Evolutionary conservation across 2,888 invertebrate genomes (phyloP), one percentile per base, ranked within the genome.

Genomic region (Colostygia pectinataria): DNA sequence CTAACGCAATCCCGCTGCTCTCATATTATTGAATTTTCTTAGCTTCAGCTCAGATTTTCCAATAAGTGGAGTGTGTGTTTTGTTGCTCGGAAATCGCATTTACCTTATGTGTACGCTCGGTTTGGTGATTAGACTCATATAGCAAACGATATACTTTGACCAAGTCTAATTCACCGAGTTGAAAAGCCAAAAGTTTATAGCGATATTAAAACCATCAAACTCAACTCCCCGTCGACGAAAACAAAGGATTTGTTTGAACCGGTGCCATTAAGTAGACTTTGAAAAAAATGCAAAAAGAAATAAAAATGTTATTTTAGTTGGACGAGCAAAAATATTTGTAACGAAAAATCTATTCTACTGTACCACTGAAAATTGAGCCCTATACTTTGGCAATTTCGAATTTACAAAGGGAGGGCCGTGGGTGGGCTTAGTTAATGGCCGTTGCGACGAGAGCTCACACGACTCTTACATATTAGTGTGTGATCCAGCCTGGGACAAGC

Each of bases 21-120:
- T 63, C 60, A 64, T 67, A 66, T 72, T 78, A 78, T 76, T 74
- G 69, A 78, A 78, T 75, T 76, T 77, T 72, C 73, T 72, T 66
- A 69, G 67, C 64, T 62, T 64, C 48, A 60, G 55, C 62, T 64
- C 50, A 51, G 68, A 68, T 77, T 76, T 79, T 77, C 67, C 75
- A 75, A 78, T 74, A 71, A 71, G 68, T 74, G 59, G 65, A 76
- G 68, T 71, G 63, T 66, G 68, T 71, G 63, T 66, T 73, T 71
- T 65, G 71, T 63, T 61, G 61, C 55, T 63, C 53, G 56, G 55
- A 65, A 63, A 53, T 36, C 10, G 46, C 40, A 50, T 48, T 57
- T 52, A 44, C 52, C 33, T 38, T 53, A 45, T 53, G 36, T 34
- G 40, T 47, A 40, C 44, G 34, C 40, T 41, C 55, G 52, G 20